Percentiles rank a stretch among this genome's conserved stretches.
phyloP scores from a whole-genome alignment of 2,113 vertebrate genomes.

The Antechinus stuartii region DNA sequence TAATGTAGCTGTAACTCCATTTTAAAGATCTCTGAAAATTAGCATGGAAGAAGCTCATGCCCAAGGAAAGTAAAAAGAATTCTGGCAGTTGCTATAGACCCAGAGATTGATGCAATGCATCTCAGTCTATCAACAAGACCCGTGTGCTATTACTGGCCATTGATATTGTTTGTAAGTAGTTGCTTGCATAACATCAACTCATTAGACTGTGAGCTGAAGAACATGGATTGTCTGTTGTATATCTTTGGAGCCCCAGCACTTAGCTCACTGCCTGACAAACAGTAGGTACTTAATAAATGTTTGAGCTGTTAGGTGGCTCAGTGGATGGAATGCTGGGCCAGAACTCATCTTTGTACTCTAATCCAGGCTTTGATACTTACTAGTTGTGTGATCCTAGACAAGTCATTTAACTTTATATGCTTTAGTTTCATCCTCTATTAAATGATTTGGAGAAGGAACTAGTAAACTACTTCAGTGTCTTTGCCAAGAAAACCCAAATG shows the following conservation, averaged over 20 bases:
- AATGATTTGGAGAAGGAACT: background rate
- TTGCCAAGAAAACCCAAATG: background rate
- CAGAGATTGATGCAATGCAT: no score
- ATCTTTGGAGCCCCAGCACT: background rate
- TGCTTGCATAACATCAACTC: background rate
- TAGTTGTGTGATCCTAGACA: background rate
- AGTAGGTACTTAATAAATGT: background rate
- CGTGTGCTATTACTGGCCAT: background rate
- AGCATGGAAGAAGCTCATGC: no score
- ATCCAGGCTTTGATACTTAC: background rate
- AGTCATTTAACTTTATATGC: background rate
- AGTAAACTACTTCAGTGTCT: background rate
- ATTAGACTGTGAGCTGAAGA: background rate
- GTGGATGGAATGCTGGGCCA: no score
- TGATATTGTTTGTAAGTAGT: no score
- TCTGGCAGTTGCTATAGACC: no score
- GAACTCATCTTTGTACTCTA: background rate
- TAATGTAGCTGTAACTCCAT: no score
- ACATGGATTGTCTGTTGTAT: background rate
- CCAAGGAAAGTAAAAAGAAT: no score
- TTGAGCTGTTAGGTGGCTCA: background rate
- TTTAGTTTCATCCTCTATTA: background rate
- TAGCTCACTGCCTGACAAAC: background rate
- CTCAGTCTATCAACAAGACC: no score
- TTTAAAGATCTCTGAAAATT: no score